Evolutionary conservation across 2,797 vertebrate species (phyloP), one percentile per base, ranked within the genome.

Genomic region (Paedocypris micromegethes): DNA sequence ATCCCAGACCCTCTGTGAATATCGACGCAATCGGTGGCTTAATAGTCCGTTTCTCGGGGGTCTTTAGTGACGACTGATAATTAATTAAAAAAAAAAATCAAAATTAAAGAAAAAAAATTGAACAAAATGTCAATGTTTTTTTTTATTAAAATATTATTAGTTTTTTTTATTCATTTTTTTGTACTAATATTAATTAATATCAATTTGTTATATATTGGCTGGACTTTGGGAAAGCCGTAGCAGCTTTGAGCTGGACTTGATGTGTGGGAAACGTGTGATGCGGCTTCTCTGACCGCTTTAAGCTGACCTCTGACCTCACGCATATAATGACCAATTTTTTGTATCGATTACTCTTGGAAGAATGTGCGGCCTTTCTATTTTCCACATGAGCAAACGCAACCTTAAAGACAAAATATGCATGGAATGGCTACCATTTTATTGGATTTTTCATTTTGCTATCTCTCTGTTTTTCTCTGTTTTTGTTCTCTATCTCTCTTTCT

Each of bases 1-100:
- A 83, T 85, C 83, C 81, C 62, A 76, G 75, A 73, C 78, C 78
- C 75, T 75, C 68, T 66, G 78, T 84, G 82, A 87, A 86, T 86
- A 84, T 82, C 86, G 81, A 79, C 83, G 80, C 78, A 79, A 81
- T 80, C 55, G 68, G 70, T 54, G 66, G 51, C 4, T 23, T 54
- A 41, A 69, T 54, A 64, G 64, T 54, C 44, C 47, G 52, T 49
- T 60, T 66, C 64, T 4, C 45, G 1, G 2, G 40, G 49, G 51
- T 53, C 7, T 45, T 23, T 5, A 58, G 49, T 9, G 1, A 23
- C 1, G 23, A 23, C 23, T 23, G 23, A 23, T 23, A 23, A 23
- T 23, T 23, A 1, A 23, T 23, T 23, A 23, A 23, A 23, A 23
- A 23, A 23, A 23, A 23, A 23, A 23, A 23, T 1, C 1, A 23